Evolutionary conservation across 2,888 invertebrate species (phyloP).

Genomic region (Exephanes ischioxanthus): DNA sequence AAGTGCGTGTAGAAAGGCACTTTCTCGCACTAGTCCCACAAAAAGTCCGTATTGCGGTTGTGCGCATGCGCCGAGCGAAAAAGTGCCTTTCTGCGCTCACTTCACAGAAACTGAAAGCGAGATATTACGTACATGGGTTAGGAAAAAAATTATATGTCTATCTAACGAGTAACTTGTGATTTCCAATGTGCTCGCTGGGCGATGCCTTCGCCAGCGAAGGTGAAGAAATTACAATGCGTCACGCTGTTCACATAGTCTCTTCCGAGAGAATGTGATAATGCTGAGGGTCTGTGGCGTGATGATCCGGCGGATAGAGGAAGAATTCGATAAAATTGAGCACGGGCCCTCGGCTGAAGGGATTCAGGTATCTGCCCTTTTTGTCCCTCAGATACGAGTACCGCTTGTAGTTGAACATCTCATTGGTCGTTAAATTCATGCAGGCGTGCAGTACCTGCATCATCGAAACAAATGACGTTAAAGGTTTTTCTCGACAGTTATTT

Average conservation of each 20-base stretch:
- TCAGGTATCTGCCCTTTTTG: constrained; percentile 94
- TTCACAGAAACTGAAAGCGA: too few species aligned
- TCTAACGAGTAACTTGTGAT: constrained; percentile 12
- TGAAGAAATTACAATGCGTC: neutral
- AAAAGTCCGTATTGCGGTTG: too few species aligned
- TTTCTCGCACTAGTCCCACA: too few species aligned
- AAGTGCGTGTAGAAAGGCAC: too few species aligned
- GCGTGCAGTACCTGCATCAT: constrained; percentile 93
- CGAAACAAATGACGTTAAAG: constrained; percentile 61
- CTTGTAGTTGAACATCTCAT: constrained; percentile 97
- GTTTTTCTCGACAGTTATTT: neutral
- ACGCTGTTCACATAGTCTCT: constrained; percentile 84
- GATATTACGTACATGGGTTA: neutral
- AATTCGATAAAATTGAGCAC: constrained; percentile 95
- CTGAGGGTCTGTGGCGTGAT: constrained; percentile 89
- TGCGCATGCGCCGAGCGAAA: too few species aligned
- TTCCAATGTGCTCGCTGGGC: constrained; percentile 47
- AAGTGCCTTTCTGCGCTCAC: too few species aligned
- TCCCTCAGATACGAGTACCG: constrained; percentile 96
- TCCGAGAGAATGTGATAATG: constrained; percentile 88
- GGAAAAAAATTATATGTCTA: neutral
- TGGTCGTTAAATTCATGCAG: constrained; percentile 97
- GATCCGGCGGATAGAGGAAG: constrained; percentile 94
- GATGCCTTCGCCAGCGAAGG: constrained; percentile 62
- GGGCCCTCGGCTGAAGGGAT: constrained; percentile 96